Base-by-base conservation (phyloP, 2,888 invertebrate genomes). In the Parelbella ahira region DNA sequence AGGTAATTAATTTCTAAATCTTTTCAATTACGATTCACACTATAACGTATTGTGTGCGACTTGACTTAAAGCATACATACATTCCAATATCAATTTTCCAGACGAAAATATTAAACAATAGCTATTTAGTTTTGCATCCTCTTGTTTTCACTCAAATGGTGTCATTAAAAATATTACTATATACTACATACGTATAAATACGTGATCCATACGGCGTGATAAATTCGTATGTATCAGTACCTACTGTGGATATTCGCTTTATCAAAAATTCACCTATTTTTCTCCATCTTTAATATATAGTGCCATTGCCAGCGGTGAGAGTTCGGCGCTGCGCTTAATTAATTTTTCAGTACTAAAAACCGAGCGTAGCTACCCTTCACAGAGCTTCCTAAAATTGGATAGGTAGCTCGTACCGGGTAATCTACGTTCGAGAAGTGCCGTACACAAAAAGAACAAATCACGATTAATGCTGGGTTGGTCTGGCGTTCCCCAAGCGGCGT, bases 351-450 rank as follows among this genome's bases (percentile, higher is more conserved):
- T 50, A 58, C 49, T 42, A 50, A 33, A 18, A 49, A 45, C 37
- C 43, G 23, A 23, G 37, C 37, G 36, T n/a, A n/a, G n/a, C n/a
- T 39, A 32, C 37, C 34, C 52, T 41, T 49, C 49, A 49, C 48
- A 50, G 49, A 30, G 48, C 51, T 39, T 36, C 50, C 53, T 30
- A 33, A 48, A 53, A 49, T 58, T 54, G 49, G 53, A 34, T 32
- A 54, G 53, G 48, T 58, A 57, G 53, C 59, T 45, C 45, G 53
- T 50, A 60, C 51, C 51, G 50, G 43, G 54, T 53, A 56, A 62
- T 63, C 58, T 59, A 58, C 63, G 51, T 59, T 48, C 48, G 56
- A 56, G 66, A 70, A 63, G 63, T 50, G 59, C 39, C 64, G 62
- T 60, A 56, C 50, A 58, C 64, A 68, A 71, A 70, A 56, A 41